Evolutionary conservation across 1,140 invertebrate genomes (phyloP), one percentile per base, ranked within the genome.

Genomic region (Nasonia giraulti): DNA sequence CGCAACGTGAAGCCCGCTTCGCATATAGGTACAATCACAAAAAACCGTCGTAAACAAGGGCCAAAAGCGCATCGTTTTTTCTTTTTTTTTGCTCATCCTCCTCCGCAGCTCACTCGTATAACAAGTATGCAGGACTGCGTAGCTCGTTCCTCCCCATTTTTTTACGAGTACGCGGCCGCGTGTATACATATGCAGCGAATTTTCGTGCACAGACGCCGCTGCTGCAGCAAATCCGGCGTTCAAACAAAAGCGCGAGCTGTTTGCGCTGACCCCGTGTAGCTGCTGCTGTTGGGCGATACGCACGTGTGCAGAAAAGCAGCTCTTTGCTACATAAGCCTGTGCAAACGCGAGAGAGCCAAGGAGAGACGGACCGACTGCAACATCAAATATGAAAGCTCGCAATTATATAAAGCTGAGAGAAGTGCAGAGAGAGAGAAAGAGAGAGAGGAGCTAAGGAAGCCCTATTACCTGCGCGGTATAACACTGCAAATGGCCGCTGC

Each of bases 341-440:
- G 44, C 80, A 84, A 81, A 83, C 44, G 73, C 14, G 73, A 44
- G n/a, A 77, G 31, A 31, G 40, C 23, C n/a, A 50, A 55, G 47
- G 37, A 44, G 40, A 44, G 68, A 69, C 27, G 27, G 31, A 75
- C 40, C 74, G 71, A 31, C 1, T 74, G 33, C 14, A 87, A 83
- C 83, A 85, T 86, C 23, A 87, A 86, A 85, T 86, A 87, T 85
- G 75, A 83, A 86, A 83, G 85, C 85, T 86, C 79, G 78, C 82
- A 87, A 87, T 87, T 86, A 82, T 85, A 83, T 78, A 68, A 81
- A 82, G 74, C 44, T 79, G 66, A 82, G 74, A 82, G 74, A 40
- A 40, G n/a, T 62, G 31, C 20, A 0, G 66, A 68, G 66, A 44
- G 37, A 40, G 37, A 40, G 66, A 40, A 31, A 40, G 66, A 20